phyloP scores from a whole-genome alignment of 2,888 invertebrate species.

The Zaprionus obscuricornis region DNA sequence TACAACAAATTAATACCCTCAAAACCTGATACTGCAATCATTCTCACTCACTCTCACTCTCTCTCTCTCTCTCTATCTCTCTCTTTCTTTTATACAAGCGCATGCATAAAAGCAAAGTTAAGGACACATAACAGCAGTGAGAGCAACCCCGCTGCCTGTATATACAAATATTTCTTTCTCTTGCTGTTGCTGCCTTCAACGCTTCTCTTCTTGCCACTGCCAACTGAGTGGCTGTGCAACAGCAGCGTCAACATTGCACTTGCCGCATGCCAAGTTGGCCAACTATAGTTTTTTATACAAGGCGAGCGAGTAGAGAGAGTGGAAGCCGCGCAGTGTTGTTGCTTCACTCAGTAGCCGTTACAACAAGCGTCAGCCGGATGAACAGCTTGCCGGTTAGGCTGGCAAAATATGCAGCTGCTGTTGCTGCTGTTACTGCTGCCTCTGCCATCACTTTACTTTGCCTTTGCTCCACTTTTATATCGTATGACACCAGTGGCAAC shows the following conservation, averaged over 20 bases:
- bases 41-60: too few species aligned
- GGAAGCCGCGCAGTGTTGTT: neutral
- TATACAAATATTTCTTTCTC: too few species aligned
- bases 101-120: slow-evolving; percentile 34
- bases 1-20: slow-evolving; percentile 66
- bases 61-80: too few species aligned
- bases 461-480: slow-evolving; percentile 10
- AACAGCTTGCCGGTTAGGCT: slow-evolving; percentile 72
- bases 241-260: slow-evolving; percentile 73
- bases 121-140: slow-evolving; percentile 4
- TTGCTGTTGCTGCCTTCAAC: slow-evolving; percentile 26
- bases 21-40: slow-evolving; percentile 4
- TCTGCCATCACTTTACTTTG: neutral
- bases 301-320: neutral
- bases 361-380: slow-evolving; percentile 66
- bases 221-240: slow-evolving; percentile 48
- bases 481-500: neutral
- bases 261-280: slow-evolving; percentile 69
- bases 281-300: slow-evolving; percentile 37
- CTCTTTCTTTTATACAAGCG: too few species aligned
- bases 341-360: slow-evolving; percentile 22
- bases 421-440: neutral
- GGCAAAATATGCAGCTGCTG: slow-evolving; percentile 65
- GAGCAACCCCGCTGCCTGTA: slow-evolving; percentile 34
- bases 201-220: slow-evolving; percentile 9